A percentile compares a stretch with the other conserved stretches of the same genome.
Evolutionary conservation across 1,140 invertebrate species (phyloP).

Genomic region (Euwallacea similis): DNA sequence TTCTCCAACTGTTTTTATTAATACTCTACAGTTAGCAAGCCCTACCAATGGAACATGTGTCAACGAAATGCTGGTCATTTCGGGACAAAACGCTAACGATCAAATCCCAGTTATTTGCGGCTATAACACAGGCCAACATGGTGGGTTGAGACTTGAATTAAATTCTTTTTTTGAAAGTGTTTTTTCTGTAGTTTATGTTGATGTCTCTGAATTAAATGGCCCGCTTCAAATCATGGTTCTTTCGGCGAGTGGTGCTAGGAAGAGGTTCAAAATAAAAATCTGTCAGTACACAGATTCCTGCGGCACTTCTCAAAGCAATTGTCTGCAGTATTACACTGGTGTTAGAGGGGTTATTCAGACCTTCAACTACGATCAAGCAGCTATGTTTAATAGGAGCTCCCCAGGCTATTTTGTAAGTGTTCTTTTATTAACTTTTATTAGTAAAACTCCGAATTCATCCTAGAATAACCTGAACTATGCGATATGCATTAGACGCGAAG

Average conservation of each 20-base stretch:
- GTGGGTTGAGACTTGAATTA: constrained; percentile 52
- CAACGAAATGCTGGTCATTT: constrained; percentile 68
- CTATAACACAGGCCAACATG: constrained; percentile 72
- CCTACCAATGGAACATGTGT: constrained; percentile 69
- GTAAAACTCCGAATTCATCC: constrained; percentile 45
- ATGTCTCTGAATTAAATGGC: constrained; percentile 63
- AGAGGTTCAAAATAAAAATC: constrained; percentile 69
- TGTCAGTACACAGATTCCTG: constrained; percentile 55
- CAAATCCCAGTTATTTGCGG: constrained; percentile 72
- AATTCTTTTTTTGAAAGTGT: neutral
- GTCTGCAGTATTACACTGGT: constrained; percentile 70
- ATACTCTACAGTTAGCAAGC: constrained; percentile 59
- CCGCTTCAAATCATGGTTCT: constrained; percentile 68
- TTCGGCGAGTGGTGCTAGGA: constrained; percentile 57
- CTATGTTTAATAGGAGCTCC: constrained; percentile 57
- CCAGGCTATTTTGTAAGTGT: constrained; percentile 61
- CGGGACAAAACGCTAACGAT: constrained; percentile 69
- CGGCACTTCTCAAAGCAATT: constrained; percentile 58
- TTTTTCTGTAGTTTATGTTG: constrained; percentile 68
- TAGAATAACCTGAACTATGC: constrained; percentile 81
- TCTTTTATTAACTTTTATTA: neutral
- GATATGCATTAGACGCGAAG: constrained; percentile 68
- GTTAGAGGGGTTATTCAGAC: constrained; percentile 64
- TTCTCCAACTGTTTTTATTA: constrained; percentile 16
- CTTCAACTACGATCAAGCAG: constrained; percentile 70